phyloP scores from a whole-genome alignment of 2,888 invertebrate species.

The Adelognathus sp. region DNA sequence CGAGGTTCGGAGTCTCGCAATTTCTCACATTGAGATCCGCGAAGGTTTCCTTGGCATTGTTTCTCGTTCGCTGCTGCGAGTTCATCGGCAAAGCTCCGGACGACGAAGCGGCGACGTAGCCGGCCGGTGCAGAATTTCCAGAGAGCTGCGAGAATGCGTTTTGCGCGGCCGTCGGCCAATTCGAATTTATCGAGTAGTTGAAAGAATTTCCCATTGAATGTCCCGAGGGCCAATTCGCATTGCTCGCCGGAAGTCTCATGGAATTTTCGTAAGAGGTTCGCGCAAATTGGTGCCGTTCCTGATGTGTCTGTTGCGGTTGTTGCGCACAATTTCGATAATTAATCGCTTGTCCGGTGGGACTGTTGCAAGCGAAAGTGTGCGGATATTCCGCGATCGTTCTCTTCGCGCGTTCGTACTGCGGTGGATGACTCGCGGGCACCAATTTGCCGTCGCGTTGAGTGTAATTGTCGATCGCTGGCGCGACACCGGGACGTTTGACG shows the following conservation, averaged over 20 bases:
- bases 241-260: conserved; percentile 43
- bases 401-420: conserved; percentile 10
- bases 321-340: conserved; percentile 27
- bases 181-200: conserved; percentile 42
- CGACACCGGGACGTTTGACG: conserved; percentile 2
- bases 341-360: background rate
- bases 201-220: conserved; percentile 34
- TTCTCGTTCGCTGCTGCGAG: conserved; percentile 1
- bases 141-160: conserved; percentile 32
- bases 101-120: conserved; percentile 11
- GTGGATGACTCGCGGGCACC: background rate
- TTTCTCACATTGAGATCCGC: conserved; percentile 52
- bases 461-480: conserved; percentile 6
- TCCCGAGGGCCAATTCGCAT: conserved; percentile 27
- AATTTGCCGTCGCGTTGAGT: conserved; percentile 13
- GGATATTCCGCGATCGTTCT: conserved; percentile 13
- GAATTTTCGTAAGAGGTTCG: conserved; percentile 4
- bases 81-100: conserved; percentile 16
- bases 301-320: conserved; percentile 5
- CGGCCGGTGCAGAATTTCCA: too few species aligned
- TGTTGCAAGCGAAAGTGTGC: background rate
- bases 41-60: conserved; percentile 16
- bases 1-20: conserved; percentile 71
- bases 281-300: background rate
- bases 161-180: conserved; percentile 47